phyloP scores from a whole-genome alignment of 2,888 invertebrate genomes.

The Caradrina kadenii region DNA sequence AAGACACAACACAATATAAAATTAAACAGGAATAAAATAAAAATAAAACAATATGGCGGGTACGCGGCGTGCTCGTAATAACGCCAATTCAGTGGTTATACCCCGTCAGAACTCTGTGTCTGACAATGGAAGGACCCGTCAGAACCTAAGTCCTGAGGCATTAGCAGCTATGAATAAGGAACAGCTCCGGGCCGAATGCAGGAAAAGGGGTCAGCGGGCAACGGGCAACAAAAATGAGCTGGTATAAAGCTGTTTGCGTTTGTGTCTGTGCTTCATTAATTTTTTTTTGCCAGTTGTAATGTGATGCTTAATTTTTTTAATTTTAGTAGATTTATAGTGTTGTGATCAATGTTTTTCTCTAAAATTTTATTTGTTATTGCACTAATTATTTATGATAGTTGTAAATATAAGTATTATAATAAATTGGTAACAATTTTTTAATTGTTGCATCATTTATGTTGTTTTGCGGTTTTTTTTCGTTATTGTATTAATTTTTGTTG shows the following conservation, averaged over 20 bases:
- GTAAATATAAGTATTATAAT: slow-evolving; percentile 55
- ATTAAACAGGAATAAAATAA: slow-evolving; percentile 59
- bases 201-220: slow-evolving; percentile 92
- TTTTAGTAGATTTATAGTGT: slow-evolving; percentile 64
- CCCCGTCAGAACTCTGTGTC: slow-evolving; percentile 85
- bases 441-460: slow-evolving; percentile 59
- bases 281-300: slow-evolving; percentile 79
- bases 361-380: slow-evolving; percentile 43
- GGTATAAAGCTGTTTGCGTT: slow-evolving; percentile 90
- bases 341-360: slow-evolving; percentile 51
- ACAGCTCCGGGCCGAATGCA: slow-evolving; percentile 92
- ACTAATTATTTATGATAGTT: slow-evolving; percentile 54
- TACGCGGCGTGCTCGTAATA: slow-evolving; percentile 85
- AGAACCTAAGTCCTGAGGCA: slow-evolving; percentile 86
- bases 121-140: slow-evolving; percentile 84
- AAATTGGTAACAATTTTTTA: slow-evolving; percentile 52
- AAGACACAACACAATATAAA: slow-evolving; percentile 59
- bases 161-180: slow-evolving; percentile 92
- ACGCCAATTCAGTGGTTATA: slow-evolving; percentile 82
- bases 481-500: slow-evolving; percentile 36
- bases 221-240: slow-evolving; percentile 93
- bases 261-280: slow-evolving; percentile 81
- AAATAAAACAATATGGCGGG: slow-evolving; percentile 80
- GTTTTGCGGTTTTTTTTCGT: slow-evolving; percentile 50
- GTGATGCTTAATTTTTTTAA: slow-evolving; percentile 78